Percentiles rank a stretch among this genome's conserved stretches.
phyloP scores from a whole-genome alignment of 2,888 invertebrate species.

The Orthonevra nobilis region DNA sequence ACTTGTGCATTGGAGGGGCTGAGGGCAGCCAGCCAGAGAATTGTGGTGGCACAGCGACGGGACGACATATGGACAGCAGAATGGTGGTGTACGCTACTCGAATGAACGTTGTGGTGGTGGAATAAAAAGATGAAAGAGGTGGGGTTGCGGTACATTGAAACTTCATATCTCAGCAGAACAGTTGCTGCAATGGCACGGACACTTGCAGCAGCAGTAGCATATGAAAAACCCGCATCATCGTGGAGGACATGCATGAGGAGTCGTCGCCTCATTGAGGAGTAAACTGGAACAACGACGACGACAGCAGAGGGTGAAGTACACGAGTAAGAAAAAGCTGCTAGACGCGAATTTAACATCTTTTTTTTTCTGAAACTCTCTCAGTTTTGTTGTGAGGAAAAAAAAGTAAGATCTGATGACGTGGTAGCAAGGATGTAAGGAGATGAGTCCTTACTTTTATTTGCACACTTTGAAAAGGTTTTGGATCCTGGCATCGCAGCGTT shows the following conservation, averaged over 20 bases:
- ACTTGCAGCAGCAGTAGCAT: conserved; percentile 62
- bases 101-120: conserved; percentile 34
- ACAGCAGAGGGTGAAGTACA: conserved; percentile 42
- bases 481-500: conserved; percentile 25
- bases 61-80: conserved; percentile 49
- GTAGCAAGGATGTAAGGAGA: conserved; percentile 51
- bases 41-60: conserved; percentile 48
- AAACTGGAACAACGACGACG: conserved; percentile 40
- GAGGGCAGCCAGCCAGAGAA: conserved; percentile 62
- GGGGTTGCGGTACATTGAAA: conserved; percentile 68
- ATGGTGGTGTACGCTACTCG: conserved; percentile 47
- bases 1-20: conserved; percentile 25
- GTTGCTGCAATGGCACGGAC: conserved; percentile 69
- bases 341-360: conserved; percentile 54
- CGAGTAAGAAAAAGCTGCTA: conserved; percentile 59
- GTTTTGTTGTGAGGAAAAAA: conserved; percentile 14
- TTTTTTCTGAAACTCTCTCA: conserved; percentile 19
- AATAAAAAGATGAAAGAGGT: conserved; percentile 55
- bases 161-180: conserved; percentile 72
- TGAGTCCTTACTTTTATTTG: conserved; percentile 54
- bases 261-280: conserved; percentile 52
- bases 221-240: conserved; percentile 67
- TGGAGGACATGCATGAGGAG: conserved; percentile 69
- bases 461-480: conserved; percentile 35
- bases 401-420: conserved; percentile 24